A percentile compares a stretch with the other conserved stretches of the same genome.
Conservation (phyloP, 2,113 vertebrate species). For the Peromyscus californicus region DNA sequence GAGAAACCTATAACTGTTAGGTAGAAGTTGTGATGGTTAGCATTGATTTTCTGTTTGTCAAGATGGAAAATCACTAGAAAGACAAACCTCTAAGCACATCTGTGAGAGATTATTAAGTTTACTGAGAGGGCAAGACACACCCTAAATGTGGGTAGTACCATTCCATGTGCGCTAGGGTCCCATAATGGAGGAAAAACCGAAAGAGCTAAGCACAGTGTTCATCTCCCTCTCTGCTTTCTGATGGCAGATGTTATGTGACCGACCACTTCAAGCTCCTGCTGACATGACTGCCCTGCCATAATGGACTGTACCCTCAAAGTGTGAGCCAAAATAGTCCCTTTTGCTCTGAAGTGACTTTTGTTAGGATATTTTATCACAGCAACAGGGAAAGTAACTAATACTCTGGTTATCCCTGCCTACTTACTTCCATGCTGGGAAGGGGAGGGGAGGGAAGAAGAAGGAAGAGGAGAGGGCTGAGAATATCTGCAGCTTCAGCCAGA, state of each 20-base stretch:
- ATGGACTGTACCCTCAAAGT: too few species aligned
- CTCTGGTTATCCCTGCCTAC: not conserved
- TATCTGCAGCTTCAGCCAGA: not conserved
- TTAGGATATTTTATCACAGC: not conserved
- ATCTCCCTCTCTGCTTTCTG: not conserved
- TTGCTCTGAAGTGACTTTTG: not conserved
- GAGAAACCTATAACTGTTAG: constrained; percentile 15
- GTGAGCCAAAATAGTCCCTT: not conserved
- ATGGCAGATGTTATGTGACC: not conserved
- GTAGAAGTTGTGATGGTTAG: not conserved
- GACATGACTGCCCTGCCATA: not conserved
- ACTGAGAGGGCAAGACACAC: not conserved
- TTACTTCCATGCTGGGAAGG: not conserved
- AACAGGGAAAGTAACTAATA: not conserved
- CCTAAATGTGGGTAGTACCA: not conserved
- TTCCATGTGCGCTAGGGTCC: not conserved
- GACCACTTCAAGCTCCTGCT: not conserved
- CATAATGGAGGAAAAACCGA: not conserved
- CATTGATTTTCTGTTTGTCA: not conserved
- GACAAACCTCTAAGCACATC: not conserved
- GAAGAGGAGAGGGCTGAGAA: not conserved
- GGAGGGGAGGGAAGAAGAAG: not conserved
- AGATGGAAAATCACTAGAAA: too few species aligned
- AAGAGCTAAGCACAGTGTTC: not conserved
- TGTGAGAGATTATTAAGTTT: not conserved